Conservation (phyloP, 2,113 vertebrate genomes). For the Bos javanicus region DNA sequence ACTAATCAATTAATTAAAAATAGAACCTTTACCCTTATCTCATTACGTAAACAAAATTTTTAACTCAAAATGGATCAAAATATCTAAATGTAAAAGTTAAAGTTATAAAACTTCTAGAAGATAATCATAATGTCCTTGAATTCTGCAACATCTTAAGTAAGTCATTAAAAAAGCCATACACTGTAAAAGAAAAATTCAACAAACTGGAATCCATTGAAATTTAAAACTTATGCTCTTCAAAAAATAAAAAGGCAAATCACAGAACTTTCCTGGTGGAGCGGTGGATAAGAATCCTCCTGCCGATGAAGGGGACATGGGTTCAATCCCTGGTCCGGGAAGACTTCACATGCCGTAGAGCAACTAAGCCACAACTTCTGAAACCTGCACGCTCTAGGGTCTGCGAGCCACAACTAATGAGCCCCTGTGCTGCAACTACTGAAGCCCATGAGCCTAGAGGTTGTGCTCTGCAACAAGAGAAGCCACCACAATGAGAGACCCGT, state of each 20-base stretch:
- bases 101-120: not conserved
- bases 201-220: not conserved
- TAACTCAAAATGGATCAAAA: not conserved
- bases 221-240: not conserved
- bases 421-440: not conserved
- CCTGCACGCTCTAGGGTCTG: not conserved
- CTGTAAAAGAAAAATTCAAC: not conserved
- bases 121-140: not conserved
- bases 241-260: not conserved
- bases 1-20: not conserved
- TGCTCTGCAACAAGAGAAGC: not conserved
- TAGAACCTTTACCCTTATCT: not conserved
- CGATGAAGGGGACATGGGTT: not conserved
- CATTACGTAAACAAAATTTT: not conserved
- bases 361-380: not conserved
- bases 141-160: not conserved
- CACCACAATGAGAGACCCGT: not conserved
- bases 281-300: not conserved
- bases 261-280: not conserved
- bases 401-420: not conserved
- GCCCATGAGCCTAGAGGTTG: not conserved
- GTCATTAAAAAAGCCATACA: not conserved
- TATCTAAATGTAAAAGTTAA: not conserved
- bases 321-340: not conserved
- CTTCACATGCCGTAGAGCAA: not conserved